Percentiles rank a stretch among this genome's conserved stretches.
These are phyloP conservation scores for Struthidea cinerea DNA, from an alignment of 2,113 vertebrate genomes.

Conservation along the genomic window DNA sequence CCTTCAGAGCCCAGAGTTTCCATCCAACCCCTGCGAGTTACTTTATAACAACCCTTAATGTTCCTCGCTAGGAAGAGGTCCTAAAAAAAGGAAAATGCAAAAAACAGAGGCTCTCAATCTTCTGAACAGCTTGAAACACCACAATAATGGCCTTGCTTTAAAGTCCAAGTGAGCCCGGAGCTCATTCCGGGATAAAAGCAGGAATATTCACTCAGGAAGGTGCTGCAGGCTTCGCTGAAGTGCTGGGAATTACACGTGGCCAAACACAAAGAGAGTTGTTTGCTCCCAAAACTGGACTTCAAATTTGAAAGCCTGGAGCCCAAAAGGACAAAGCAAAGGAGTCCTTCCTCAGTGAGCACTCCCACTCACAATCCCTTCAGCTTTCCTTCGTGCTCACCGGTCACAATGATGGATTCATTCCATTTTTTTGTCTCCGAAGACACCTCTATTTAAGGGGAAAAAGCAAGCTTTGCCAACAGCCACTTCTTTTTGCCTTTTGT, in stretches of 20 bases:
- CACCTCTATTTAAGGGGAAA: accelerated
- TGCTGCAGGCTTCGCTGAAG: not conserved
- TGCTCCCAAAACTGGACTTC: not conserved
- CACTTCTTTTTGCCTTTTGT: not conserved
- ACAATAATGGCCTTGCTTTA: not conserved
- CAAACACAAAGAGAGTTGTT: not conserved
- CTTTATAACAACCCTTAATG: not conserved
- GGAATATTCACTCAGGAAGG: not conserved
- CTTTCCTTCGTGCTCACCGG: not conserved
- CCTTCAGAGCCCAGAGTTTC: not conserved
- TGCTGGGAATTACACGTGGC: accelerated
- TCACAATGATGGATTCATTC: not conserved
- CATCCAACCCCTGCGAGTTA: not conserved
- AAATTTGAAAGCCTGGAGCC: not conserved
- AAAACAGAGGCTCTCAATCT: not conserved
- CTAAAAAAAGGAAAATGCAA: not conserved
- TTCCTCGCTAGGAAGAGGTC: not conserved
- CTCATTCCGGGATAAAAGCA: not conserved
- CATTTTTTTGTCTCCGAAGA: not conserved
- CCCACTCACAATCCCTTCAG: not conserved
- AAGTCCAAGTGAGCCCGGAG: not conserved
- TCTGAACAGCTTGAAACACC: not conserved
- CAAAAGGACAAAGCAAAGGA: not conserved
- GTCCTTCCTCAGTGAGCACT: not conserved
- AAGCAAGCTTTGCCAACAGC: not conserved